phyloP scores from a whole-genome alignment of 2,113 vertebrate genomes.

The Fukomys damarensis region DNA sequence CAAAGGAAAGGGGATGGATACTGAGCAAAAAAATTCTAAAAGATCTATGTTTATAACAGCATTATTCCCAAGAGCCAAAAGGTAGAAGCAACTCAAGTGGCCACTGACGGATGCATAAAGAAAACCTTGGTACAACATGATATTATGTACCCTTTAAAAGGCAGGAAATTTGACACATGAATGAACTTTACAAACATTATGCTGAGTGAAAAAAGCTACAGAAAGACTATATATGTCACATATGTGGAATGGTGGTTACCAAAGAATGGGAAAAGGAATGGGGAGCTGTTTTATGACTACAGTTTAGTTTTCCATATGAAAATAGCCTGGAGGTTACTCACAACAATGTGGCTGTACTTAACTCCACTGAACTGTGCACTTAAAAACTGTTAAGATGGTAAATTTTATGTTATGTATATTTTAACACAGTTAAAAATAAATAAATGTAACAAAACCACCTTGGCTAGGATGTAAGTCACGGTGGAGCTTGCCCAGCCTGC shows the following conservation, averaged over 20 bases:
- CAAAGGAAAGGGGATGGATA: background rate
- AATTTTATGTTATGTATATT: background rate
- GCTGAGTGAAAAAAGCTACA: background rate
- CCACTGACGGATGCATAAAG: background rate
- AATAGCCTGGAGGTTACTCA: background rate
- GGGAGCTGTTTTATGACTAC: background rate
- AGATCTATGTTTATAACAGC: background rate
- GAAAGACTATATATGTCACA: background rate
- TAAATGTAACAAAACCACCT: background rate
- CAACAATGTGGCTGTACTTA: background rate
- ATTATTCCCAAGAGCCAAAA: background rate
- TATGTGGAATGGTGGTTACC: background rate
- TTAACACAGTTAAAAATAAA: background rate
- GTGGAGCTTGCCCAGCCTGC: background rate
- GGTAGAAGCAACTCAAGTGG: background rate
- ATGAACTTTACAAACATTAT: background rate
- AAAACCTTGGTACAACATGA: background rate
- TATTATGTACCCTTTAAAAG: background rate
- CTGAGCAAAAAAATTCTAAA: slow-evolving; percentile 39
- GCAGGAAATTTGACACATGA: background rate
- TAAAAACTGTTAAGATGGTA: background rate
- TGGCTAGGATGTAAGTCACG: background rate
- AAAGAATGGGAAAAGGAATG: background rate
- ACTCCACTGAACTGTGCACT: background rate
- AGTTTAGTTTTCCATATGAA: background rate